Conservation (phyloP, 2,888 invertebrate species). For the Dermolepida albohirtum region DNA sequence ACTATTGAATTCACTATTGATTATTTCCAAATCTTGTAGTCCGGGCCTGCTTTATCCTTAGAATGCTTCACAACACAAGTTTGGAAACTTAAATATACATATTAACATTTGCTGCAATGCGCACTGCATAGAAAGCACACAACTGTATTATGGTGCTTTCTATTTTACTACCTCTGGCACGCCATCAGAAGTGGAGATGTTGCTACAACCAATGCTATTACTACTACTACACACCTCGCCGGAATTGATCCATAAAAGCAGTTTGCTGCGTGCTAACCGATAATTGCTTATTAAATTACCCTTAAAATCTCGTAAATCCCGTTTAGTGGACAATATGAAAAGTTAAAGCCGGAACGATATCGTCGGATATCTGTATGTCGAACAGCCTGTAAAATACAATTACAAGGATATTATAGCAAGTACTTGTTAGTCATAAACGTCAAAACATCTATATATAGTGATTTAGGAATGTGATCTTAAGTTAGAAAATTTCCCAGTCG, state of each 20-base stretch:
- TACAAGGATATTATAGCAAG: constrained; percentile 45
- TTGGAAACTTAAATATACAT: constrained; percentile 44
- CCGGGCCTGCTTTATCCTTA: constrained; percentile 18
- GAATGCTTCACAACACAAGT: constrained; percentile 33
- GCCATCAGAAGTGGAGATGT: constrained; percentile 32
- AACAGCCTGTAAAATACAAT: constrained; percentile 49
- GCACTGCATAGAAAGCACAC: constrained; percentile 43
- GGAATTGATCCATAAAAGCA: constrained; percentile 54
- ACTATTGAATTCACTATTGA: no score
- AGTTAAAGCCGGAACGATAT: constrained; percentile 42
- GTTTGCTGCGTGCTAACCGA: constrained; percentile 55
- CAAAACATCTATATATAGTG: no score
- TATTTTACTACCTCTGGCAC: constrained; percentile 39
- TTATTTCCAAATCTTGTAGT: constrained; percentile 2
- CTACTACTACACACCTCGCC: constrained; percentile 14
- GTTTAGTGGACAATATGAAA: constrained; percentile 54
- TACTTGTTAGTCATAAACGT: constrained; percentile 45
- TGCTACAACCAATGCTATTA: not conserved
- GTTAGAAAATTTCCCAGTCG: no score
- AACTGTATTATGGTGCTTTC: constrained; percentile 15
- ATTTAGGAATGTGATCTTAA: no score
- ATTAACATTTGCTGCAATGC: constrained; percentile 47
- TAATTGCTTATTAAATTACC: constrained; percentile 57
- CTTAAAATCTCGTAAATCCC: constrained; percentile 54
- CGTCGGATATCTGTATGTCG: constrained; percentile 42